A percentile compares a stretch with the other conserved stretches of the same genome.
Conservation (phyloP, 2,113 vertebrate genomes). For the Panurus biarmicus region DNA sequence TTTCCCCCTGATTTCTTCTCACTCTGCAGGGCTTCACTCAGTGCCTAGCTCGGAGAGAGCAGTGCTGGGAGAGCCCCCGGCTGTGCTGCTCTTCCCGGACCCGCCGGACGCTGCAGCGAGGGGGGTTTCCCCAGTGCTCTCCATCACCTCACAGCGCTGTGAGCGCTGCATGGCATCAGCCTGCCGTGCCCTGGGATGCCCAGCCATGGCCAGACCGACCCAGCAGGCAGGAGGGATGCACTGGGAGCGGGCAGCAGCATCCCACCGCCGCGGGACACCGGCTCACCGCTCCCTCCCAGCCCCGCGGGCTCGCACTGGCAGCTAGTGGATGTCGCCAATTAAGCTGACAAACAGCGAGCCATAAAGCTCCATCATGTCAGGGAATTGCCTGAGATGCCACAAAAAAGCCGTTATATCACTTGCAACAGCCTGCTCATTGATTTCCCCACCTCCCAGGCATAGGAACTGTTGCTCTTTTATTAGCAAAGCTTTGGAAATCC, state of each 20-base stretch:
- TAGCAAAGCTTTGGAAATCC: constrained; percentile 27
- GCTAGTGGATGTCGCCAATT: not conserved
- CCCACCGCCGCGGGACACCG: accelerated
- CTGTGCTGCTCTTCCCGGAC: not conserved
- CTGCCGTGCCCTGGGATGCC: not conserved
- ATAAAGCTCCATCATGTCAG: not conserved
- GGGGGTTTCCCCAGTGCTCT: not conserved
- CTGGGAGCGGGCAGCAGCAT: not conserved
- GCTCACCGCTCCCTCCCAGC: not conserved
- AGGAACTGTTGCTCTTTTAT: constrained; percentile 3
- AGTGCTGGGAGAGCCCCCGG: not conserved
- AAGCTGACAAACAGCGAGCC: not conserved
- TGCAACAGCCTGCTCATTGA: constrained; percentile 4
- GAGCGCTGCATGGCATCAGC: not conserved
- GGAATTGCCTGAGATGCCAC: not conserved
- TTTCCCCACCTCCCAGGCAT: constrained; percentile 21
- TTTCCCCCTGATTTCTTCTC: not conserved
- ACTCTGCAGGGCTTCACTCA: not conserved
- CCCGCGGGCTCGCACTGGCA: not conserved
- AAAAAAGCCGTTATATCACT: not conserved
- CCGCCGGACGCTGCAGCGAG: not conserved
- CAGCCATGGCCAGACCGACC: accelerated
- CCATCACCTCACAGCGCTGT: accelerated
- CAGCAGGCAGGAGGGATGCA: not conserved
- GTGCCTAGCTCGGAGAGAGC: not conserved